A percentile compares a stretch with the other conserved stretches of the same genome.
These are phyloP conservation scores for Scleropages formosus DNA, from an alignment of 2,797 vertebrate species.

Conservation along the genomic window DNA sequence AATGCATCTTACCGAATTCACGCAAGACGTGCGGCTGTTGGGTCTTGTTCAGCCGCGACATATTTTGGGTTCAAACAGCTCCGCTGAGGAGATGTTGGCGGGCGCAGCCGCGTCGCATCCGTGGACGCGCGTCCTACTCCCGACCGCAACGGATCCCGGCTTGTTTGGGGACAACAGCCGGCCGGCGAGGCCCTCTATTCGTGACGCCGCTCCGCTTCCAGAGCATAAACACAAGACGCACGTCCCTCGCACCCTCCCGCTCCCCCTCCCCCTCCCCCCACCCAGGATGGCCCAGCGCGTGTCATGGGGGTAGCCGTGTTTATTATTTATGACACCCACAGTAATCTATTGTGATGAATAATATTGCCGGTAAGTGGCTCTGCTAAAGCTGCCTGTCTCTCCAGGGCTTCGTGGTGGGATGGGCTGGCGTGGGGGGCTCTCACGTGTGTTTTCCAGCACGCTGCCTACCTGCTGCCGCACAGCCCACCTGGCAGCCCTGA, in stretches of 20 bases:
- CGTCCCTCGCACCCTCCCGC: not conserved
- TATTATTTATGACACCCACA: conserved; percentile 68
- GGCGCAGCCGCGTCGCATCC: not conserved
- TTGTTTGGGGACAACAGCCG: conserved; percentile 71
- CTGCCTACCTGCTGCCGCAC: conserved; percentile 54
- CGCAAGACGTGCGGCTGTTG: no score
- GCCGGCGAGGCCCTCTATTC: not conserved
- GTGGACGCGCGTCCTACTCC: conserved; percentile 48
- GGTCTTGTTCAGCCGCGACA: not conserved
- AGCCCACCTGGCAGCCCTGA: conserved; percentile 46
- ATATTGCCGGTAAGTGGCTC: conserved; percentile 44
- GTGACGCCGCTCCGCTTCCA: not conserved
- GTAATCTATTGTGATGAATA: conserved; percentile 59
- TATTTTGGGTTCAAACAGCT: conserved; percentile 27
- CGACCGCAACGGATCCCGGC: conserved; percentile 55
- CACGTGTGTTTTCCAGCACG: conserved; percentile 37
- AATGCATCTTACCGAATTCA: no score
- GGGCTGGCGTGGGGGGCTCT: not conserved
- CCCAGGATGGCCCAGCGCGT: conserved; percentile 30
- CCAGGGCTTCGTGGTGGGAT: not conserved
- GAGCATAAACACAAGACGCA: conserved; percentile 18
- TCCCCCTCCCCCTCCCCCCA: not conserved
- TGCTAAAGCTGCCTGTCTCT: conserved; percentile 12
- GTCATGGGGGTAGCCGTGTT: conserved; percentile 54
- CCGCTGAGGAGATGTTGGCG: not conserved